Percentiles rank a stretch among this genome's conserved stretches.
Conservation (phyloP, 1,140 invertebrate species). For the Cotesia glomerata region DNA sequence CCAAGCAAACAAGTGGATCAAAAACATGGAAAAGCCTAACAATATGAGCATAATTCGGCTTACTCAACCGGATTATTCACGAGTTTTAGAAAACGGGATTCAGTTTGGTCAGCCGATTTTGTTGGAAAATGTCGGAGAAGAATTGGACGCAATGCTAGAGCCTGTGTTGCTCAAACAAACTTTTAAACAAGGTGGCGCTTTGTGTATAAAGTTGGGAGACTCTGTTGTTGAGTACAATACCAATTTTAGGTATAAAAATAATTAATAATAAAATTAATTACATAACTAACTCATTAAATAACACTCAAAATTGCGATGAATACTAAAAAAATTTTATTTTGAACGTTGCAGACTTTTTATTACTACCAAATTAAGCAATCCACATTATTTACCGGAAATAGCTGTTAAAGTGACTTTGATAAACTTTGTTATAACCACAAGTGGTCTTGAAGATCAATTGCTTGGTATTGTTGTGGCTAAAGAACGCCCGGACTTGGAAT, state of each 20-base stretch:
- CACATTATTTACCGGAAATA: conserved; percentile 91
- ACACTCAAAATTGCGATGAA: background rate
- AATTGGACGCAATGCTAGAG: conserved; percentile 89
- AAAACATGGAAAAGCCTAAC: conserved; percentile 89
- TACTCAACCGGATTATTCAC: conserved; percentile 81
- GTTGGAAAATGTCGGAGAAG: conserved; percentile 86
- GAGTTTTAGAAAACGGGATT: conserved; percentile 89
- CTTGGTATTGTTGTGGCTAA: conserved; percentile 89
- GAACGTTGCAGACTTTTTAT: conserved; percentile 82
- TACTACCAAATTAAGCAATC: conserved; percentile 92
- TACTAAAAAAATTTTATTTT: background rate
- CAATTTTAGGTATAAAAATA: conserved; percentile 80
- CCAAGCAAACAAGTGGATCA: conserved; percentile 94
- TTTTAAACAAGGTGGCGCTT: conserved; percentile 84
- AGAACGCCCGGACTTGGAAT: conserved; percentile 90
- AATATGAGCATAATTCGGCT: conserved; percentile 84
- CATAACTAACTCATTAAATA: background rate
- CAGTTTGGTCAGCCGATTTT: conserved; percentile 90
- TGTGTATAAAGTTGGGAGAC: conserved; percentile 85
- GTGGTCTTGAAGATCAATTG: conserved; percentile 90
- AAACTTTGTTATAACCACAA: conserved; percentile 91
- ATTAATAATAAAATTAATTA: no score
- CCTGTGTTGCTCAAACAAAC: conserved; percentile 87
- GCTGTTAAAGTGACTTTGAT: conserved; percentile 91
- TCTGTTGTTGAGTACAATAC: conserved; percentile 82